Conservation (phyloP, 2,113 vertebrate genomes). For the Spea multiplicata region DNA sequence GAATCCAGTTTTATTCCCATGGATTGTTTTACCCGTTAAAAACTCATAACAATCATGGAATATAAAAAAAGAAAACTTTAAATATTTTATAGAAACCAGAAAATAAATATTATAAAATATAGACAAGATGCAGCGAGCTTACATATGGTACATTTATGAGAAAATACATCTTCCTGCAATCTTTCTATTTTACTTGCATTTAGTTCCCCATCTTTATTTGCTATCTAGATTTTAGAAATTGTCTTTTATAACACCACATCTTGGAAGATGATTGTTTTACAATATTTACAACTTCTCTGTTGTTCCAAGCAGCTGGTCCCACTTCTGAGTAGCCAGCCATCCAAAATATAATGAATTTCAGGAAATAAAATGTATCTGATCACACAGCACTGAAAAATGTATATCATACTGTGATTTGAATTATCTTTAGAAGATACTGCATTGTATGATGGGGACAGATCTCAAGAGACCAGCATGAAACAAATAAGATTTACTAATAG, state of each 20-base stretch:
- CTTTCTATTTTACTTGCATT: too few species aligned
- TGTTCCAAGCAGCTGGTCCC: constrained; percentile 14
- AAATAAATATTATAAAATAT: too few species aligned
- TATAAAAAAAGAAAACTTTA: too few species aligned
- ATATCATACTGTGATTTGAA: constrained; percentile 62
- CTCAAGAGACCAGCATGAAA: constrained; percentile 60
- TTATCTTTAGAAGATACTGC: constrained; percentile 54
- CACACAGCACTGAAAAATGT: constrained; percentile 54
- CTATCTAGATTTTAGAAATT: not conserved
- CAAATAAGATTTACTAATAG: constrained; percentile 66
- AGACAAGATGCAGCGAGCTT: too few species aligned
- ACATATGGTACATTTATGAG: too few species aligned
- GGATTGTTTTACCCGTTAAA: too few species aligned
- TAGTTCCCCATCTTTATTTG: not conserved
- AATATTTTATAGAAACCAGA: too few species aligned
- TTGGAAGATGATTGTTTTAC: not conserved
- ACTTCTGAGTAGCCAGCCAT: not conserved
- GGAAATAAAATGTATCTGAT: constrained; percentile 48
- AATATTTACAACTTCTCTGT: not conserved
- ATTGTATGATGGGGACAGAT: constrained; percentile 55
- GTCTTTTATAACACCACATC: not conserved
- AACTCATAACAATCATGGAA: too few species aligned
- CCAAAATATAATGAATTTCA: constrained; percentile 12
- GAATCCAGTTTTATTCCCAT: too few species aligned
- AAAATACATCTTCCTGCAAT: too few species aligned